Base-by-base conservation (phyloP, 2,113 vertebrate species). In the Bubo bubo region DNA sequence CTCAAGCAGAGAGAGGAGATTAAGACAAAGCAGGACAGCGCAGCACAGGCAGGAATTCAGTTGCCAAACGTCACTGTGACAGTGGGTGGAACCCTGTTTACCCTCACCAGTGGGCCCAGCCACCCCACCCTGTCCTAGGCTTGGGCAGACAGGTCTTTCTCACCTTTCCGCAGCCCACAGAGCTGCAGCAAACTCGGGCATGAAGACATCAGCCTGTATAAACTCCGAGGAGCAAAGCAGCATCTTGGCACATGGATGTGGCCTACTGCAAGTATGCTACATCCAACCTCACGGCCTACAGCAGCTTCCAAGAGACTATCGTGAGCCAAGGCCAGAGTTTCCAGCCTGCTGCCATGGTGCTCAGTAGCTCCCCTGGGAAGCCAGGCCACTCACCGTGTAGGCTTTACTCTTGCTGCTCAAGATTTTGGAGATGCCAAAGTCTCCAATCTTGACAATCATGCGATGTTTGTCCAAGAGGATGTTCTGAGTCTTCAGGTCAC, bases 401-500 rank as follows among this genome's bases (percentile, higher is more conserved):
- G 99, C 99, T 98, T 99, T 99, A 97, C 99, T 99, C 97, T 99
- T 99, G 99, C 99, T 99, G 97, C 99, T 99, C 35, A 99, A 98
- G 93, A 99, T 99, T 98, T 99, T 99, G 86, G 99, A 99, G 97
- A 99, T 99, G 83, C 99, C 99, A 10, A 99, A 99, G 97, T 99
- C 99, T 1, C 99, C 99, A 0, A 99, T 99, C 98, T 99, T 99
- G 93, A 99, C 99, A 0, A 99, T 99, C 99, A 99, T 99, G 94
- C 99, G 99, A 56, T 99, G 99, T 75, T 99, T 99, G 98, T 99
- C 99, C 32, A 99, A 98, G 53, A 99, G 98, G 90, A 99, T 99
- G 96, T 99, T 99, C 98, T 99, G 99, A 19, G 99, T 99, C 98
- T 99, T 99, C 73, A 99, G 99, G 97, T 99, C 99, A 6, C 99